Conservation (phyloP, 2,797 vertebrate species). For the Diglossa cyanea region DNA sequence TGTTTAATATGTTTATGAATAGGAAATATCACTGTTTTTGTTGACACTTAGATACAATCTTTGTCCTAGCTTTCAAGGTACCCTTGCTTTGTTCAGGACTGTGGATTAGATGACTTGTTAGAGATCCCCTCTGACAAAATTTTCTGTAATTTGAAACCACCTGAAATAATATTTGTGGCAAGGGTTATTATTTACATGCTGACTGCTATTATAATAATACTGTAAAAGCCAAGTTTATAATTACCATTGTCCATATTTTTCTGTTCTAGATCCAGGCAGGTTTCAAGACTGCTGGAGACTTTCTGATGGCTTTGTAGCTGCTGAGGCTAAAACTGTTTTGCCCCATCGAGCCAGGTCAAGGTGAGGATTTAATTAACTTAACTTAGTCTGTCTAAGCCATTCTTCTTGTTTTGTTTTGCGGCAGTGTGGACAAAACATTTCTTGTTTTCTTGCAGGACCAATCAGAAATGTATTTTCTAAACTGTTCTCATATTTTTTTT, state of each 20-base stretch:
- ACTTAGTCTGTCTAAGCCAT: not conserved
- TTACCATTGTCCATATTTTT: not conserved
- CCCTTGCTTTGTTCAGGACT: not conserved
- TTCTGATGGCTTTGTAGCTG: constrained; percentile 95
- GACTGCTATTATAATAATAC: not conserved
- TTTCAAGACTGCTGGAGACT: constrained; percentile 98
- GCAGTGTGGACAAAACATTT: not conserved
- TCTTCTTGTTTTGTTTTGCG: not conserved
- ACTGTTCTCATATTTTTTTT: not conserved
- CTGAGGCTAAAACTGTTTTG: constrained; percentile 95
- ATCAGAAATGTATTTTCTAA: not conserved
- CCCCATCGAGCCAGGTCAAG: constrained; percentile 95
- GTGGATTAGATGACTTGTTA: not conserved
- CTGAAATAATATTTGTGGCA: not conserved
- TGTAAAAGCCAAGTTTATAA: not conserved
- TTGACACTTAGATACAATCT: not conserved
- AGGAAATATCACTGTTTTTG: not conserved
- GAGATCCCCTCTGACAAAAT: not conserved
- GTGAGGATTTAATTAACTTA: constrained; percentile 68
- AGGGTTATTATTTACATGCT: not conserved
- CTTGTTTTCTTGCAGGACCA: not conserved
- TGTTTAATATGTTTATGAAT: not conserved
- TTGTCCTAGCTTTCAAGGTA: not conserved
- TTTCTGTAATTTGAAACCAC: not conserved
- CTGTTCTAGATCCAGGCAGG: constrained; percentile 86